Evolutionary conservation across 2,888 invertebrate genomes (phyloP).

Genomic region (Sacculina carcini): DNA sequence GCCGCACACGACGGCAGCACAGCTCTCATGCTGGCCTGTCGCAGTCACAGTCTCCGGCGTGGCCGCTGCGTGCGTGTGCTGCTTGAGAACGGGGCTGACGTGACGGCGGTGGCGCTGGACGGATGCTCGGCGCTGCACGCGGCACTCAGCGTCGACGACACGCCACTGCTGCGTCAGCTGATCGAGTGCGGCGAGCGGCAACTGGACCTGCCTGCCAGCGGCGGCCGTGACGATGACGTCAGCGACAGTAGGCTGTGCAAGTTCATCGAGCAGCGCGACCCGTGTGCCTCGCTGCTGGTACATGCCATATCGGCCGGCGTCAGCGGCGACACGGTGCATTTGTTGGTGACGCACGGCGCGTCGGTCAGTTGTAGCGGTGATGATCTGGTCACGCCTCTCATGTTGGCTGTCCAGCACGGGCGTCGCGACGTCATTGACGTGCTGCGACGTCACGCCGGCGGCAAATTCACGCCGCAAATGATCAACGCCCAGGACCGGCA

Average conservation of each 20-base stretch:
- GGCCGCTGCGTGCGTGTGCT: neutral
- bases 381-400: neutral
- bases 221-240: too few species aligned
- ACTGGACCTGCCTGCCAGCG: neutral
- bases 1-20: neutral
- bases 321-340: neutral
- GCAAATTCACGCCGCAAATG: neutral
- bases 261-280: neutral
- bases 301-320: neutral
- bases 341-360: neutral
- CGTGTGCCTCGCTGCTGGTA: neutral
- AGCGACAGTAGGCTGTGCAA: too few species aligned
- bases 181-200: neutral
- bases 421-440: neutral
- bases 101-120: neutral
- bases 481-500: too few species aligned
- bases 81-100: neutral
- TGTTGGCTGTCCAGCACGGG: neutral
- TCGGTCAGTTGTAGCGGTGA: neutral
- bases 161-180: neutral
- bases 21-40: neutral
- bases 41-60: neutral
- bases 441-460: neutral
- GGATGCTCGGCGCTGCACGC: constrained; percentile 3
- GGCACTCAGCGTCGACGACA: neutral